Percentiles rank a stretch among this genome's conserved stretches.
These are phyloP conservation scores for Marmota flaviventris DNA, from an alignment of 2,113 vertebrate species.

Conservation along the genomic window DNA sequence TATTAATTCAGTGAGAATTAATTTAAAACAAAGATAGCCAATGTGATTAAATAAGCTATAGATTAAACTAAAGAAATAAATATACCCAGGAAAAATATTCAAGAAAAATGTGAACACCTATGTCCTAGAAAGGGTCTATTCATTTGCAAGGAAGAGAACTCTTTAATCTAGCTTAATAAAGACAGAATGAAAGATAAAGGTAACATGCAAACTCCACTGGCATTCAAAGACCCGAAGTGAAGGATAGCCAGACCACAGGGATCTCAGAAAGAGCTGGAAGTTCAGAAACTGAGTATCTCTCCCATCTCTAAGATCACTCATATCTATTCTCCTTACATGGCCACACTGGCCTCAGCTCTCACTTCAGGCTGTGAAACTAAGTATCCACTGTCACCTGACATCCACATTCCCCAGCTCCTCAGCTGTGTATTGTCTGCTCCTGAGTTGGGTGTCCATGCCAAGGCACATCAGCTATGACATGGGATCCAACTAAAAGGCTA, in stretches of 20 bases:
- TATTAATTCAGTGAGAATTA: conserved; percentile 20
- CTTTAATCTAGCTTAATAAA: conserved; percentile 31
- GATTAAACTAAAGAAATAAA: not conserved
- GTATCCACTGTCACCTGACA: accelerated
- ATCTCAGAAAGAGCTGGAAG: not conserved
- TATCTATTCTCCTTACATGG: not conserved
- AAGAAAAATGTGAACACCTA: not conserved
- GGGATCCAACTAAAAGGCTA: not conserved
- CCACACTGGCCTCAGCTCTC: not conserved
- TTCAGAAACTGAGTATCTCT: not conserved
- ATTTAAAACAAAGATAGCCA: not conserved
- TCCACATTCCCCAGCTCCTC: not conserved
- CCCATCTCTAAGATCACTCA: not conserved
- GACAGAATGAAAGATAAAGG: not conserved
- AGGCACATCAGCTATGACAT: not conserved
- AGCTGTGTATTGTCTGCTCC: not conserved
- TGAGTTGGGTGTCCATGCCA: not conserved
- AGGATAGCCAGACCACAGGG: not conserved
- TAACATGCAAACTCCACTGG: not conserved
- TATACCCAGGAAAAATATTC: conserved; percentile 11
- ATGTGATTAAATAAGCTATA: not conserved
- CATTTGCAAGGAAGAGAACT: not conserved
- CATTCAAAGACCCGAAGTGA: not conserved
- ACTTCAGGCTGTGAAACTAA: not conserved
- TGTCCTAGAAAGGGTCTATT: not conserved